These are phyloP conservation scores for Bombus confusus DNA, from an alignment of 1,140 invertebrate species.

Conservation along the genomic window DNA sequence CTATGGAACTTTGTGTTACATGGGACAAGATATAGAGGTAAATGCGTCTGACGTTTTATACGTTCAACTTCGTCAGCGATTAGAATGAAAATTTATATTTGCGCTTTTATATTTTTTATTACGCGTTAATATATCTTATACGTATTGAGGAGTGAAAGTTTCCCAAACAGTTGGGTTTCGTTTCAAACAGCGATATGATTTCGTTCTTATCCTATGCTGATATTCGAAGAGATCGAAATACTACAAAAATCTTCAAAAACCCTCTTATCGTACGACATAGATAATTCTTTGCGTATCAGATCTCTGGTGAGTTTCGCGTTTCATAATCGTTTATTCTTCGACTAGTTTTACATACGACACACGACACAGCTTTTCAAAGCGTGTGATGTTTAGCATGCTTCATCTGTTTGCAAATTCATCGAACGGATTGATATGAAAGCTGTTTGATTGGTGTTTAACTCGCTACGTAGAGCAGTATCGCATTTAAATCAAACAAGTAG, in stretches of 20 bases:
- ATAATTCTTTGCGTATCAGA: background rate
- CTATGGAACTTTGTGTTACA: background rate
- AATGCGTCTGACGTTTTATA: background rate
- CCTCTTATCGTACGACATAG: background rate
- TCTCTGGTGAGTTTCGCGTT: background rate
- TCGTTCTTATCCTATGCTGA: no score
- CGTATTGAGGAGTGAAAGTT: background rate
- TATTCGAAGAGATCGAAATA: background rate
- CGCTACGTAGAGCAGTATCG: background rate
- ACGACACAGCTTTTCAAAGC: background rate
- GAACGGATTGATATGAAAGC: background rate
- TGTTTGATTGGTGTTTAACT: background rate
- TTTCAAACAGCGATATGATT: background rate
- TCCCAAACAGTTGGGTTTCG: background rate
- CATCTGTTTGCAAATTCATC: background rate
- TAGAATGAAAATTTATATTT: background rate
- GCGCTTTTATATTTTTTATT: background rate
- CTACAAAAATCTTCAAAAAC: background rate
- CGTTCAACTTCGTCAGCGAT: background rate
- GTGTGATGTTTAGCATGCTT: background rate
- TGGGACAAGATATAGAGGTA: background rate
- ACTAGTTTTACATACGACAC: no score
- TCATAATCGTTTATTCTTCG: background rate
- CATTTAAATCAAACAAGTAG: slow-evolving; percentile 12
- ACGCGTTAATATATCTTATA: background rate